Evolutionary conservation across 2,888 invertebrate genomes (phyloP).

Genomic region (Cylloceria caligata): DNA sequence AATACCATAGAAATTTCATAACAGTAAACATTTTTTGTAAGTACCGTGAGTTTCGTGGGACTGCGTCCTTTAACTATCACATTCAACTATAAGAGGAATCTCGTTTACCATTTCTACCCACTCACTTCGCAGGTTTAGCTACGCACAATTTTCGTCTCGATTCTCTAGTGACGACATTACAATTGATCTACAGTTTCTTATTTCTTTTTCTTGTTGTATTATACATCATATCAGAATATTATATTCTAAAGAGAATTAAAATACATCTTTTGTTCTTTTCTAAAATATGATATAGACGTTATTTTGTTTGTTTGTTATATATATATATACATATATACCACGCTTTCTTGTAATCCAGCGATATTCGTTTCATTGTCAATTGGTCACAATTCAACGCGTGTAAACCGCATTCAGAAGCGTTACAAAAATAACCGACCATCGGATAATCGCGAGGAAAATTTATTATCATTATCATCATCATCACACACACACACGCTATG

Average conservation of each 20-base stretch:
- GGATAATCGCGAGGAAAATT: conserved; percentile 47
- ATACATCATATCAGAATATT: conserved; percentile 59
- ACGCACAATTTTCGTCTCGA: neutral
- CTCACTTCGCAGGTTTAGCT: conserved; percentile 11
- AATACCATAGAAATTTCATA: conserved; percentile 62
- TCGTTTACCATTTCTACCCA: conserved; percentile 38
- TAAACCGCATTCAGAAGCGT: conserved; percentile 58
- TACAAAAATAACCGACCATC: conserved; percentile 58
- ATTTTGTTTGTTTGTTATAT: conserved; percentile 35
- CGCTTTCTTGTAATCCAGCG: conserved; percentile 61
- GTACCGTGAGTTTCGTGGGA: conserved; percentile 70
- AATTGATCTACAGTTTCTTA: conserved; percentile 47
- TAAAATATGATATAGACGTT: conserved; percentile 61
- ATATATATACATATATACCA: conserved; percentile 43
- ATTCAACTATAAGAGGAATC: conserved; percentile 76
- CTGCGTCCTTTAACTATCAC: conserved; percentile 77
- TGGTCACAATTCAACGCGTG: conserved; percentile 66
- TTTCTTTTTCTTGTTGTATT: conserved; percentile 1
- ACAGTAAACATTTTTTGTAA: conserved; percentile 64
- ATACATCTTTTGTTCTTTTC: conserved; percentile 55
- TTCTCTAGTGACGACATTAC: neutral
- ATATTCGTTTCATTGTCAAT: conserved; percentile 60
- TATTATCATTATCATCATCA: conserved; percentile 27
- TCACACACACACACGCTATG: conserved; percentile 47
- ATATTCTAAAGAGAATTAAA: conserved; percentile 60